Percentiles rank a stretch among this genome's conserved stretches.
Conservation (phyloP, 2,113 vertebrate genomes). For the Lampris megalopsis region DNA sequence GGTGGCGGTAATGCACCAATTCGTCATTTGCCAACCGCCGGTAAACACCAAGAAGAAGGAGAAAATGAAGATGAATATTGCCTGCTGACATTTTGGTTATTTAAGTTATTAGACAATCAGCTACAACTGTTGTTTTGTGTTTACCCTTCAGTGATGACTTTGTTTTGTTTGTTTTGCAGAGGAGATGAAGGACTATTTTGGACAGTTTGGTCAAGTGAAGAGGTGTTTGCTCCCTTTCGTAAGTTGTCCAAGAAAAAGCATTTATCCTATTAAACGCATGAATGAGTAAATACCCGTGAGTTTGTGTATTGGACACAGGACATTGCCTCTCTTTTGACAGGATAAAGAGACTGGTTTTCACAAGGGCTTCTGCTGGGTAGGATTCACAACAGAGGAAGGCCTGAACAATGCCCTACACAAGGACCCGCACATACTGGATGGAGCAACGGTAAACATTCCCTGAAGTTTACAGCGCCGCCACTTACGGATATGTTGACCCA, state of each 20-base stretch:
- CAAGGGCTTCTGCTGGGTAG: conserved; percentile 87
- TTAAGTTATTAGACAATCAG: no score
- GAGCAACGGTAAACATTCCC: conserved; percentile 83
- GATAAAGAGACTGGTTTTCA: conserved; percentile 92
- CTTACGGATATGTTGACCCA: no score
- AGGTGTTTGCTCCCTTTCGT: conserved; percentile 89
- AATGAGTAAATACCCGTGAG: neutral
- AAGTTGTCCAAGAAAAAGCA: conserved; percentile 75
- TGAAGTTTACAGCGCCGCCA: no score
- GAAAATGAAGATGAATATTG: no score
- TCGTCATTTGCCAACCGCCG: no score
- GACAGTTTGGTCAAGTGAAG: conserved; percentile 88
- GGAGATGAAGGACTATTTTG: conserved; percentile 90
- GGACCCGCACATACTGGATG: conserved; percentile 89
- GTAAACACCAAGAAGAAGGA: no score
- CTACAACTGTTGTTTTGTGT: no score
- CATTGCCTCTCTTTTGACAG: conserved; percentile 69
- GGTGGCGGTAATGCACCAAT: no score
- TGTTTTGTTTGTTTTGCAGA: conserved; percentile 72
- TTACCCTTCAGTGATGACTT: neutral
- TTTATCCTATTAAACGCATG: neutral
- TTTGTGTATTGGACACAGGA: neutral
- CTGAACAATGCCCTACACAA: conserved; percentile 87
- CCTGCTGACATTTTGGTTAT: no score
- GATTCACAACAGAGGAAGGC: conserved; percentile 82